phyloP scores from a whole-genome alignment of 2,113 vertebrate genomes.

The Pluvianellus socialis region DNA sequence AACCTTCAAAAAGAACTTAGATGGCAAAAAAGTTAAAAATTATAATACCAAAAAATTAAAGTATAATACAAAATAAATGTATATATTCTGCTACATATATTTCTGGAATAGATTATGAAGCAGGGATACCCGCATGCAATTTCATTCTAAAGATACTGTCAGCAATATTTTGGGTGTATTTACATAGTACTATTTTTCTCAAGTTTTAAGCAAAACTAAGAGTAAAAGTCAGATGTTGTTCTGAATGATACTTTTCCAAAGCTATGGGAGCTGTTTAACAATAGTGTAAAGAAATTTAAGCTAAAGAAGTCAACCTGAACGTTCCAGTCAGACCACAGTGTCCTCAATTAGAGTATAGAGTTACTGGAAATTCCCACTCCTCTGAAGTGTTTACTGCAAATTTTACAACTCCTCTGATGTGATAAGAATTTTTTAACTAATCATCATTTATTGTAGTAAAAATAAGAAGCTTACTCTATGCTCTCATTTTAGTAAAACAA shows the following conservation, averaged over 20 bases:
- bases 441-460: not conserved
- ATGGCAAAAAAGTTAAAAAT: not conserved
- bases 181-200: not conserved
- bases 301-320: not conserved
- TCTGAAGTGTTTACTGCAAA: not conserved
- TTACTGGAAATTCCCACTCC: not conserved
- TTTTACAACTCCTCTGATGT: not conserved
- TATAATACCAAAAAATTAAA: not conserved
- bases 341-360: not conserved
- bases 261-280: not conserved
- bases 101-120: not conserved
- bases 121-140: rapidly evolving
- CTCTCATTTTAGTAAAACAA: not conserved
- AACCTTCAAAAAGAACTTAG: not conserved
- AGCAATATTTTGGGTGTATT: not conserved
- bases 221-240: not conserved
- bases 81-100: not conserved
- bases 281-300: not conserved
- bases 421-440: not conserved
- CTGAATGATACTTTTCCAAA: not conserved
- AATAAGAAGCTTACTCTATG: not conserved
- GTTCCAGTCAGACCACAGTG: not conserved
- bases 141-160: not conserved
- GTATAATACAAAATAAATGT: not conserved
- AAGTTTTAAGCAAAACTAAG: not conserved